Conservation (phyloP, 2,888 invertebrate species). For the Helicoverpa assulta region DNA sequence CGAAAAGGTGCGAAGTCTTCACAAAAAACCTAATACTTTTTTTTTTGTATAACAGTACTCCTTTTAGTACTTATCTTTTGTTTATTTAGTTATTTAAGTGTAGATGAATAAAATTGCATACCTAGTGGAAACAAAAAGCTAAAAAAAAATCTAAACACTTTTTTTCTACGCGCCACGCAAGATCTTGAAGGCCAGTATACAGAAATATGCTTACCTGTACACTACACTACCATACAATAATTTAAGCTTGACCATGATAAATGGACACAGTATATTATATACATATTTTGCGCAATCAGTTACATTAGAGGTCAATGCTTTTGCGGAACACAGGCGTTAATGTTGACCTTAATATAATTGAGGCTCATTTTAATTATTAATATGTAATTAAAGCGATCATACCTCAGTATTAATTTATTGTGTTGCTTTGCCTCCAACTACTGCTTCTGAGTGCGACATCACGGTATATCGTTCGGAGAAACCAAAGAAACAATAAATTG, state of each 20-base stretch:
- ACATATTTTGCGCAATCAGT: conserved; percentile 45
- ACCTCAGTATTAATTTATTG: conserved; percentile 72
- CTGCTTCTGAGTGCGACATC: conserved; percentile 48
- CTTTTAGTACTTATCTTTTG: conserved; percentile 69
- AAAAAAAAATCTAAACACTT: conserved; percentile 34
- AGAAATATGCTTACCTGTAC: conserved; percentile 42
- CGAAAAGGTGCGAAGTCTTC: conserved; percentile 48
- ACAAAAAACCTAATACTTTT: conserved; percentile 61
- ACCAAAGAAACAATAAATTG: conserved; percentile 34
- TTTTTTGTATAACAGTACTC: conserved; percentile 63
- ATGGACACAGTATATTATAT: conserved; percentile 41
- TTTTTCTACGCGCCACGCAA: conserved; percentile 45
- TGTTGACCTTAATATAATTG: conserved; percentile 65
- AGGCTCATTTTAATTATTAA: conserved; percentile 60
- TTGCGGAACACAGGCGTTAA: conserved; percentile 33
- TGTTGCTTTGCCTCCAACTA: conserved; percentile 52
- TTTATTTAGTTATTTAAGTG: conserved; percentile 66
- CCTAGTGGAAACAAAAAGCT: conserved; percentile 44
- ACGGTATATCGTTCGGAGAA: conserved; percentile 12
- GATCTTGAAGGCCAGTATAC: conserved; percentile 62
- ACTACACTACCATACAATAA: conserved; percentile 23
- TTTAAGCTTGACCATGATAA: conserved; percentile 43
- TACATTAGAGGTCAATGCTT: conserved; percentile 44
- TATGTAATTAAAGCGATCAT: conserved; percentile 57
- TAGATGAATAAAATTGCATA: conserved; percentile 57